A percentile compares a stretch with the other conserved stretches of the same genome.
These are phyloP conservation scores for Subanguina moxae DNA, from an alignment of 1,140 invertebrate species.

Conservation along the genomic window DNA sequence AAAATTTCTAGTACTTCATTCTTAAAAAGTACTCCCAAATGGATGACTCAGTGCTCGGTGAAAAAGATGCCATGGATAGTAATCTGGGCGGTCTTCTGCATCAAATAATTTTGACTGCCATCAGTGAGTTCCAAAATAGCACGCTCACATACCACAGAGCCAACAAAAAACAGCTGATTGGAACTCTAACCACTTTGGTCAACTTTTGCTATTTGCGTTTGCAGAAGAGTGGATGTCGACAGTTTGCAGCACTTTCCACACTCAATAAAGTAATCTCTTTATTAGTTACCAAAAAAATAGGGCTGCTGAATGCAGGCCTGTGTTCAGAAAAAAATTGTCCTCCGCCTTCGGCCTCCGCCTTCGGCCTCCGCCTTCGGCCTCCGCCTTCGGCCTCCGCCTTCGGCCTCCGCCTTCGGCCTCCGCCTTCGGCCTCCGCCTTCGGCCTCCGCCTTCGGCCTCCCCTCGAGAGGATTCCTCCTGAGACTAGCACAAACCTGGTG, in stretches of 20 bases:
- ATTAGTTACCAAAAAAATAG: too few relatives aligned
- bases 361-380: too few relatives aligned
- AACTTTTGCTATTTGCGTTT: slow-evolving; percentile 57
- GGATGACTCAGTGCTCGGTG: slow-evolving; percentile 40
- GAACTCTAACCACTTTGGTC: slow-evolving; percentile 40
- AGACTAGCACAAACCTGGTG: too few relatives aligned
- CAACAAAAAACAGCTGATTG: slow-evolving; percentile 27
- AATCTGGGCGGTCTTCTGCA: slow-evolving; percentile 57
- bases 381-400: too few relatives aligned
- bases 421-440: too few relatives aligned
- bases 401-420: too few relatives aligned
- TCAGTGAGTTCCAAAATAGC: slow-evolving; percentile 45
- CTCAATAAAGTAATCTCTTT: slow-evolving; percentile 49
- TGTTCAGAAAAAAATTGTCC: too few relatives aligned
- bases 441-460: too few relatives aligned
- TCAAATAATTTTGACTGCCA: slow-evolving; percentile 52
- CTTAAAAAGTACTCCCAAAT: slow-evolving; percentile 49
- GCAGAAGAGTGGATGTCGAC: slow-evolving; percentile 50
- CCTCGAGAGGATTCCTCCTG: too few relatives aligned
- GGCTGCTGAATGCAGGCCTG: too few relatives aligned
- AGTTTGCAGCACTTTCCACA: slow-evolving; percentile 55
- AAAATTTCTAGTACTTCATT: slow-evolving; percentile 33
- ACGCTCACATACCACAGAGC: slow-evolving; percentile 53
- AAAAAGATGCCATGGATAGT: slow-evolving; percentile 53
- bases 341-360: too few relatives aligned